Evolutionary conservation across 2,113 vertebrate species (phyloP), one percentile per base, ranked within the genome.

Genomic region (Urocolius indicus): DNA sequence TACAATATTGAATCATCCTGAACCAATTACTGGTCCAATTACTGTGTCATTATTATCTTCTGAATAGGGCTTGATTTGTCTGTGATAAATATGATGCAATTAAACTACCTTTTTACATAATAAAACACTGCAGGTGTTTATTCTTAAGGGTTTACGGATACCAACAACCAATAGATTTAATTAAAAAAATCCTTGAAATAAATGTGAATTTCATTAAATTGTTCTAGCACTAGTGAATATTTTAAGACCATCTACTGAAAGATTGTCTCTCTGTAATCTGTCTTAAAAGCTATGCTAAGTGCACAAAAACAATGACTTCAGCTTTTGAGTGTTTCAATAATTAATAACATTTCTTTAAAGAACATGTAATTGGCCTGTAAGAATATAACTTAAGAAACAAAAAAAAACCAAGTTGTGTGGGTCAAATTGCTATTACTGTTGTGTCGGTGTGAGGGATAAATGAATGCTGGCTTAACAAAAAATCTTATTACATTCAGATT

Each of bases 41-140:
- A 98, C 98, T 96, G 97, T 97, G 97, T 98, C 98, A 98, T 98
- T 98, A 98, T 98, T 98, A 98, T 97, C 97, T 98, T 97, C 96
- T 98, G 98, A 98, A 98, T 98, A 98, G 97, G 97, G 96, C 98
- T 98, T 98, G 98, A 98, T 98, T 98, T 98, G 97, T 98, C 98
- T 98, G 97, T 98, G 98, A 98, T 98, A 98, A 98, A 98, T 98
- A 98, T 96, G 97, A 97, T 97, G 98, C 97, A 98, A 98, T 98
- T 98, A 98, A 98, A 98, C 97, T 93, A 98, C 97, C 98, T 98
- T 98, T 98, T 98, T 98, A 98, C 98, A 98, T 98, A 98, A 98
- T 98, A 98, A 98, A 98, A 98, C 98, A 98, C 98, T 98, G 98
- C 98, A 98, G 98, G 98, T 98, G 98, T 98, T 98, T 98, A 98